These are phyloP conservation scores for Bombus fervidus DNA, from an alignment of 1,140 invertebrate species.

Conservation along the genomic window DNA sequence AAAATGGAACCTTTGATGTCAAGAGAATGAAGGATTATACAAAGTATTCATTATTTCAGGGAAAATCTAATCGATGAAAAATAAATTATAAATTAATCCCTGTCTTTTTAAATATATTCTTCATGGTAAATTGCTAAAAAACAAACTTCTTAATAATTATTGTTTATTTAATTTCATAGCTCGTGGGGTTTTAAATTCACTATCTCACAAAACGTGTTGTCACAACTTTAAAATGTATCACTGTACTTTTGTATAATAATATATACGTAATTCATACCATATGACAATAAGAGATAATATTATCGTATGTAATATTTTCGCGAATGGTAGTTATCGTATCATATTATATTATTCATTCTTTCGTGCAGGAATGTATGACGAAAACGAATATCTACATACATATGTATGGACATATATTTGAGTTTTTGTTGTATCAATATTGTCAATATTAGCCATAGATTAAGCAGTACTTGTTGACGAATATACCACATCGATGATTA, in stretches of 20 bases:
- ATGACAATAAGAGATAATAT: neutral
- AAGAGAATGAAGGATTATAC: no score
- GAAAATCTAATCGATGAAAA: no score
- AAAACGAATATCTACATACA: neutral
- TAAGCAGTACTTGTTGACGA: neutral
- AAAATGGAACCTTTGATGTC: no score
- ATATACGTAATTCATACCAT: neutral
- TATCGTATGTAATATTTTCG: neutral
- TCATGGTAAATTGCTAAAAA: no score
- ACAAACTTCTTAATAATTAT: no score
- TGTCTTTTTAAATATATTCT: no score
- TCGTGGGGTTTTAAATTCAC: neutral
- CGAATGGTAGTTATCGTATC: neutral
- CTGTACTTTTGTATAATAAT: no score
- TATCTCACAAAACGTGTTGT: no score
- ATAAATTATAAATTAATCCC: no score
- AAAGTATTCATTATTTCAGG: no score
- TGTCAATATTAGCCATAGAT: neutral
- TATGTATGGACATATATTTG: no score
- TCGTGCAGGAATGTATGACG: neutral
- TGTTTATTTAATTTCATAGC: neutral
- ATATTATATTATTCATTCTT: slow-evolving; percentile 2
- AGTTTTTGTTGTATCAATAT: neutral
- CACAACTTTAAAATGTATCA: no score
- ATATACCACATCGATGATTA: neutral